Base-by-base conservation (phyloP, 2,113 vertebrate genomes). In the Thalassoma bifasciatum region DNA sequence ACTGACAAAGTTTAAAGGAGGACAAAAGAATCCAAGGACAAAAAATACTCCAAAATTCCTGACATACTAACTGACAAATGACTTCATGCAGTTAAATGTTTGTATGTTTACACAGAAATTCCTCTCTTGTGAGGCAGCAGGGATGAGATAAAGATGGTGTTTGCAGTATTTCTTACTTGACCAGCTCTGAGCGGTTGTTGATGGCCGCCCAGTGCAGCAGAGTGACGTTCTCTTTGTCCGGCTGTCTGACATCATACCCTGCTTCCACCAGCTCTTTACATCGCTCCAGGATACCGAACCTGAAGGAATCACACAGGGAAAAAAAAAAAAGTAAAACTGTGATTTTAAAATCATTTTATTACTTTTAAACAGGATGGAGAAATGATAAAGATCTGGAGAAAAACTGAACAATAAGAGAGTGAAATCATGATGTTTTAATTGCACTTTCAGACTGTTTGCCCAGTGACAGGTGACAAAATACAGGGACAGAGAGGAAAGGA, bases 131-230 rank as follows among this genome's bases (percentile, higher is more conserved):
- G 51, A 65, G 40, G 37, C 38, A 5, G 40, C 1, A 19, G 9
- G 1, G 23, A 8, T 12, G 22, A 58, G 19, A 42, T 26, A 50
- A 24, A 54, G 5, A 13, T 7, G 2, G 38, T 17, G 2, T 62
- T 10, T 37, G 36, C 17, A 26, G 21, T 0, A n/a, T n/a, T n/a
- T 52, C 96, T 93, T 95, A 99, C 98, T 95, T 97, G 75, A 97
- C 94, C 69, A 99, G 93, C 78, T 99, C 97, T 56, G 89, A 85
- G 40, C 97, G 94, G 92, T 98, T 99, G 93, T 99, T 99, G 88
- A 99, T 99, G 26, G 98, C 96, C 5, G 97, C 97, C 98, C 98
- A 99, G 86, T 99, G 98, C 86, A 99, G 95, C 75, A 98, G 90
- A 0, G 97, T 95, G 42, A 99, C 97, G 10, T 98, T 99, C 92